Evolutionary conservation across 2,113 vertebrate genomes (phyloP).

Genomic region (Promerops cafer): DNA sequence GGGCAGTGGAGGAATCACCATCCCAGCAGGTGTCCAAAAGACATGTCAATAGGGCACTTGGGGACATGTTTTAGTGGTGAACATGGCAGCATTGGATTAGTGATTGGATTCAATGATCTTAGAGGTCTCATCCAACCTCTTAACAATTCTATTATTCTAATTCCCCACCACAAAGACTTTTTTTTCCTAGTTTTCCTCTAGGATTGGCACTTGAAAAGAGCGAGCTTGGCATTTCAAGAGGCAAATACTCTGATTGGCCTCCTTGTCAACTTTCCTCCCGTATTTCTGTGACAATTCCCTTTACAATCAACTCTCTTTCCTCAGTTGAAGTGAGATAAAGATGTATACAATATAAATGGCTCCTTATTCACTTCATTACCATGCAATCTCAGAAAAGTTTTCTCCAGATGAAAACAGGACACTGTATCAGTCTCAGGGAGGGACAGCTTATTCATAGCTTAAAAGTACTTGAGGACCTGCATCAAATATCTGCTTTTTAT

Average conservation of each 20-base stretch:
- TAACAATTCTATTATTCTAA: not conserved
- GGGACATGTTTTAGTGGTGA: not conserved
- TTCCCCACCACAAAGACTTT: not conserved
- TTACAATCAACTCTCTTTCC: not conserved
- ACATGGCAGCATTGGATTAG: not conserved
- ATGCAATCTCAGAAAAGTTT: conserved; percentile 31
- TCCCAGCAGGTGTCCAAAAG: not conserved
- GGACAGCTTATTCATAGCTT: not conserved
- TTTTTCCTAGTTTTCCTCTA: conserved; percentile 32
- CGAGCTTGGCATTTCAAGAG: conserved; percentile 7
- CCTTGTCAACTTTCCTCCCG: not conserved
- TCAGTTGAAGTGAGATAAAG: conserved; percentile 9
- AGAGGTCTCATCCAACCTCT: not conserved
- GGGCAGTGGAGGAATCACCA: not conserved
- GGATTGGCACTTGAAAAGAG: conserved; percentile 11
- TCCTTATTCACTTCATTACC: conserved; percentile 20
- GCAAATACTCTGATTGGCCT: not conserved
- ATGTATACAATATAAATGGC: not conserved
- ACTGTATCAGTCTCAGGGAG: not conserved
- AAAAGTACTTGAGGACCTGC: not conserved
- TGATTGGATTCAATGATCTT: not conserved
- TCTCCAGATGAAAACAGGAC: not conserved
- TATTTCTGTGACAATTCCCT: conserved; percentile 1
- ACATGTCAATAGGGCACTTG: not conserved
- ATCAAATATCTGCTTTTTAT: not conserved